Conservation (phyloP, 1,140 invertebrate species). For the Pogonomyrmex barbatus region DNA sequence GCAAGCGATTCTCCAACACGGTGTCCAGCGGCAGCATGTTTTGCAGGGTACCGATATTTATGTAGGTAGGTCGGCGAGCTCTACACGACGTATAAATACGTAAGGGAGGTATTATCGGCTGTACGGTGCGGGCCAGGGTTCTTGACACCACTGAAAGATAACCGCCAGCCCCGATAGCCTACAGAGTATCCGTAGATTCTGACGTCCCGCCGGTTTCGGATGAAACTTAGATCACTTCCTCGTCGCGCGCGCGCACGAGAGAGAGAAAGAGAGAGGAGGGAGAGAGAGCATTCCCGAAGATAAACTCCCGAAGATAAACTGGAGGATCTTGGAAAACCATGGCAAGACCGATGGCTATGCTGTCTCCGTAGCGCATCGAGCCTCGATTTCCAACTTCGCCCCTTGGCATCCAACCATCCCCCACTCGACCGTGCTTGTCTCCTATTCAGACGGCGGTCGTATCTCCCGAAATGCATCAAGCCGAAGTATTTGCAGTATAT, state of each 20-base stretch:
- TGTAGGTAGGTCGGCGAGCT: constrained; percentile 42
- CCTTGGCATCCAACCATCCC: constrained; percentile 29
- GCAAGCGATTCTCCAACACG: neutral
- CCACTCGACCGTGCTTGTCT: constrained; percentile 24
- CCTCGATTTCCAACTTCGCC: constrained; percentile 71
- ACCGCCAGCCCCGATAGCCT: constrained; percentile 60
- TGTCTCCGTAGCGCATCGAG: constrained; percentile 75
- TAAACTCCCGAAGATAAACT: constrained; percentile 78
- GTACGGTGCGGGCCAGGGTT: constrained; percentile 65
- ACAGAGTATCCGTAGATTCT: constrained; percentile 49
- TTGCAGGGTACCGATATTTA: constrained; percentile 61
- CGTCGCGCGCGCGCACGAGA: constrained; percentile 6
- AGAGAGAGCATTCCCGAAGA: constrained; percentile 68
- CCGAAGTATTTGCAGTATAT: constrained; percentile 64
- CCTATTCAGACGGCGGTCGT: constrained; percentile 57
- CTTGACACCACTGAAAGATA: constrained; percentile 76
- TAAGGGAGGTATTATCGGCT: constrained; percentile 69
- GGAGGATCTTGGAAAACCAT: constrained; percentile 78
- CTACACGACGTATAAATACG: constrained; percentile 68
- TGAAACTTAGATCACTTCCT: constrained; percentile 78
- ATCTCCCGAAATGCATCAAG: constrained; percentile 68
- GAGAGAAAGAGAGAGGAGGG: neutral
- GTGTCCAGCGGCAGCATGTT: neutral
- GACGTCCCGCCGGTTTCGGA: constrained; percentile 67
- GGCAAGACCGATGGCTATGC: constrained; percentile 78